Evolutionary conservation across 2,888 invertebrate genomes (phyloP), one percentile per base, ranked within the genome.

Genomic region (Agonopterix subpropinquella): DNA sequence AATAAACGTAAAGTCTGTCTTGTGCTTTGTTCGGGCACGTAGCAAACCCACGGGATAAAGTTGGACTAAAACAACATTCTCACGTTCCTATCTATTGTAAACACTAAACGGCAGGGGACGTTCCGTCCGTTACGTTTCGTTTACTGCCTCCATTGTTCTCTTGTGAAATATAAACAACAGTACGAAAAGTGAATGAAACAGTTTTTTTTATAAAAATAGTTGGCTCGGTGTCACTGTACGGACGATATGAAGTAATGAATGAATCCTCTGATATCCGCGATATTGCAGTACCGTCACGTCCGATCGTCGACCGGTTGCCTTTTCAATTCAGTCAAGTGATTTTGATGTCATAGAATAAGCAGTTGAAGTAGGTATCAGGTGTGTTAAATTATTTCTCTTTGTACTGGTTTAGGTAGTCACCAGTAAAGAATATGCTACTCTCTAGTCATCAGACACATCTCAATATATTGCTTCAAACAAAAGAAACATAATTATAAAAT

Each of bases 21-120:
- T 64, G 64, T 66, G 69, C 67, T 70, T 82, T 81, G 77, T 81
- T 65, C 61, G 54, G 64, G 74, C 84, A 82, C 84, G 84, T 84
- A 83, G 77, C 65, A 62, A 57, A 65, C 64, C 62, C 65, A 64
- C 65, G 66, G 74, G 77, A 77, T 77, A 73, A 71, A 74, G 75
- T 74, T 72, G 65, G 67, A 72, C 71, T 72, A 72, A 71, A 77
- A 74, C 75, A 67, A 79, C 74, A 77, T 84, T 87, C 87, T 87
- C 87, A 87, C 87, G 87, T 85, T 39, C 39, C 39, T 70, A 64
- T 70, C 74, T 67, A 79, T 82, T 80, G 82, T 85, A 80, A 81
- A 84, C 70, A 79, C 67, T 68, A 73, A 65, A 70, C 70, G 63
- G 60, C 58, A 59, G 65, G 72, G 71, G 80, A 77, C 71, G 70